These are phyloP conservation scores for Acholoe squamosa DNA, from an alignment of 2,888 invertebrate species.

Conservation along the genomic window DNA sequence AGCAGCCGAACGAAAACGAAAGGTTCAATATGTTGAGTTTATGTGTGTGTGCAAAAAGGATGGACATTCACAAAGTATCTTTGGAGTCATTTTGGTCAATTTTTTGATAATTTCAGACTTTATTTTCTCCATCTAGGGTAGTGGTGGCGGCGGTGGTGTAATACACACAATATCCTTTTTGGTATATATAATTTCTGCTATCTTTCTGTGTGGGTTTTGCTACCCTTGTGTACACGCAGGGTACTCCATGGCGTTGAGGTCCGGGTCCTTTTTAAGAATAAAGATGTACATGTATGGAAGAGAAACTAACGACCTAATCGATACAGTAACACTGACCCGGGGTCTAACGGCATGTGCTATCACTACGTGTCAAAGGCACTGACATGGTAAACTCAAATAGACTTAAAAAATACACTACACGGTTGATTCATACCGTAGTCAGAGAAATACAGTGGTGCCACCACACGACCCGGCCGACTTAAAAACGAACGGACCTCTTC, in stretches of 20 bases:
- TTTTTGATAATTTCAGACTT: slow-evolving; percentile 33
- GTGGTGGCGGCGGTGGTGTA: slow-evolving; percentile 32
- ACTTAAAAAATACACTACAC: slow-evolving; percentile 26
- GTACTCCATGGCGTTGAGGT: background rate
- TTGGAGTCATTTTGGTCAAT: slow-evolving; percentile 5
- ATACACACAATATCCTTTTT: slow-evolving; percentile 25
- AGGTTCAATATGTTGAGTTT: background rate
- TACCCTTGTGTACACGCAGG: slow-evolving; percentile 5
- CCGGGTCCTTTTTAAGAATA: slow-evolving; percentile 21
- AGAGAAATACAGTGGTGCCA: background rate
- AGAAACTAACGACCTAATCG: background rate
- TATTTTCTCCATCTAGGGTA: slow-evolving; percentile 30
- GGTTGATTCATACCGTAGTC: background rate
- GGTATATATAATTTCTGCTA: background rate
- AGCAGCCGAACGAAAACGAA: slow-evolving; percentile 57
- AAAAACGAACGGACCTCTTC: slow-evolving; percentile 34
- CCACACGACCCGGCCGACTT: slow-evolving; percentile 8
- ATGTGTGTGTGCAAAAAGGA: slow-evolving; percentile 57
- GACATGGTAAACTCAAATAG: slow-evolving; percentile 48
- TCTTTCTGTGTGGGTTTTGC: background rate
- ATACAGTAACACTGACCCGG: background rate
- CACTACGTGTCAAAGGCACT: slow-evolving; percentile 58
- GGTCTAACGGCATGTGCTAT: background rate
- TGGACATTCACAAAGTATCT: slow-evolving; percentile 58
- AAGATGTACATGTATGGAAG: background rate